These are phyloP conservation scores for Cotesia glomerata DNA, from an alignment of 1,140 invertebrate species.

Conservation along the genomic window DNA sequence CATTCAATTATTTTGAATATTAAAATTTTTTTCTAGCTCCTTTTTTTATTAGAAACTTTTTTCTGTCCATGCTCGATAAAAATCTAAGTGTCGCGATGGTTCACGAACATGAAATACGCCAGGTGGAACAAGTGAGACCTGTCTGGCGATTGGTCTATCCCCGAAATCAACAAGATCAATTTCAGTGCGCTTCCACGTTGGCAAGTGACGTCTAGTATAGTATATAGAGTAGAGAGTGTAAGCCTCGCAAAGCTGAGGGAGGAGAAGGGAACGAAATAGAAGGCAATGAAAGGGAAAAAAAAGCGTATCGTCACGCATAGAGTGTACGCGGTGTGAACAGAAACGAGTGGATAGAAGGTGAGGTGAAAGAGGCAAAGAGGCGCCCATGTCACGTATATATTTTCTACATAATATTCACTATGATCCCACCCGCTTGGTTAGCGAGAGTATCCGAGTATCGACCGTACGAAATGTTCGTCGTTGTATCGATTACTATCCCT, in stretches of 20 bases:
- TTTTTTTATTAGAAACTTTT: too few relatives aligned
- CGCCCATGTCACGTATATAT: slow-evolving; percentile 39
- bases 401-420: slow-evolving; percentile 33
- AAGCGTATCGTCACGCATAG: slow-evolving; percentile 22
- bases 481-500: slow-evolving; percentile 44
- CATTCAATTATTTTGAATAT: too few relatives aligned
- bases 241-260: too few relatives aligned
- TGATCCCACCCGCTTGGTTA: slow-evolving; percentile 28
- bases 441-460: slow-evolving; percentile 39
- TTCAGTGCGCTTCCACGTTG: slow-evolving; percentile 31
- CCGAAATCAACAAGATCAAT: slow-evolving; percentile 19
- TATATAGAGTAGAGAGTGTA: neutral
- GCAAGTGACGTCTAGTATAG: slow-evolving; percentile 20
- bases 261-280: neutral
- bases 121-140: too few relatives aligned
- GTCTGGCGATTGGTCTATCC: neutral
- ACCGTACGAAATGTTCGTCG: slow-evolving; percentile 42
- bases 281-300: neutral
- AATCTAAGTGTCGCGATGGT: too few relatives aligned
- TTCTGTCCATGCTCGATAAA: too few relatives aligned
- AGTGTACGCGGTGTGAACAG: slow-evolving; percentile 16
- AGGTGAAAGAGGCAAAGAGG: slow-evolving; percentile 23
- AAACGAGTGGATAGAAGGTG: slow-evolving; percentile 1
- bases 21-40: too few relatives aligned
- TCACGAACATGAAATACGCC: too few relatives aligned